Evolutionary conservation across 2,888 invertebrate species (phyloP).

Genomic region (Rhogogaster chlorosoma): DNA sequence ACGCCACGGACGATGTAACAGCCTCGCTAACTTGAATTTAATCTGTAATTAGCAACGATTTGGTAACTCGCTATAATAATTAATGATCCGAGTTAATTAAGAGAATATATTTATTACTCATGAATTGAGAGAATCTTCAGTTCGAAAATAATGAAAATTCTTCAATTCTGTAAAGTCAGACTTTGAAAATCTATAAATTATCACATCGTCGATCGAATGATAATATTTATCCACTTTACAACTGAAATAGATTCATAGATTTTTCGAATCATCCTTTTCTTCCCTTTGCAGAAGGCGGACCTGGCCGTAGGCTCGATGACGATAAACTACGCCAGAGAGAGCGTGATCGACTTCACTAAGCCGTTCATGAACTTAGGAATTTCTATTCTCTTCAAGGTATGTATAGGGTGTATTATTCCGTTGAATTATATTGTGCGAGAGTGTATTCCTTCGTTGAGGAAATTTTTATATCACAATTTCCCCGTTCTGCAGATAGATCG

Average conservation of each 20-base stretch:
- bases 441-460: not conserved
- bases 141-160: not conserved
- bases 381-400: conserved; percentile 91
- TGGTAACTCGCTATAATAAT: not conserved
- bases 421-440: not conserved
- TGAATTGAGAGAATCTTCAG: not conserved
- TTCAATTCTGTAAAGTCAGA: not conserved
- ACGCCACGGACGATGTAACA: conserved; percentile 1
- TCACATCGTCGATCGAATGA: not conserved
- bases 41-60: conserved; percentile 15
- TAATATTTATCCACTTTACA: not conserved
- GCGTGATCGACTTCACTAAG: conserved; percentile 94
- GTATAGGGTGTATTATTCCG: not conserved
- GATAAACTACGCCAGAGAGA: conserved; percentile 92
- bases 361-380: conserved; percentile 96
- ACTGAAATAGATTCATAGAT: not conserved
- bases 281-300: conserved; percentile 87
- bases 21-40: conserved; percentile 6
- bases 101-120: not conserved
- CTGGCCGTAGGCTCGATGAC: conserved; percentile 94
- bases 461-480: not conserved
- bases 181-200: not conserved
- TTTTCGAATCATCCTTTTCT: conserved; percentile 50
- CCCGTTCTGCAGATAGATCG: conserved; percentile 4
- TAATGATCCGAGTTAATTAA: not conserved